Conservation (phyloP, 2,888 invertebrate genomes). For the Lysandra coridon region DNA sequence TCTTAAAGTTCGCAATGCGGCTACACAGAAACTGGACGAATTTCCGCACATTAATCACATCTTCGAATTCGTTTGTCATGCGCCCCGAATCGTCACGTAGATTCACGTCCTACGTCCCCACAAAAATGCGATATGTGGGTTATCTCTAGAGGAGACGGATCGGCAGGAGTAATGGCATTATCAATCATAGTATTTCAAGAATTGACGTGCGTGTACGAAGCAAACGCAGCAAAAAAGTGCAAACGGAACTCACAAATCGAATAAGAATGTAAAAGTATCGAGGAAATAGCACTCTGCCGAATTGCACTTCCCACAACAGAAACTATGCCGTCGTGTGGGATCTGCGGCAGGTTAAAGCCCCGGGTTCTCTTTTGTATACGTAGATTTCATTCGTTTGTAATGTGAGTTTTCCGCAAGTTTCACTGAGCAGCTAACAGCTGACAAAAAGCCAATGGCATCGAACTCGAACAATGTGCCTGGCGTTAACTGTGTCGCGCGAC, state of each 20-base stretch:
- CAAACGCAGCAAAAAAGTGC: background rate
- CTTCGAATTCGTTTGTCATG: background rate
- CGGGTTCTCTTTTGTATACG: background rate
- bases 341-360: background rate
- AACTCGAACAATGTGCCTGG: slow-evolving; percentile 54
- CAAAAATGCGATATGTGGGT: slow-evolving; percentile 8
- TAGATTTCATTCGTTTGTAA: slow-evolving; percentile 36
- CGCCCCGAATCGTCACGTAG: background rate
- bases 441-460: slow-evolving; percentile 60
- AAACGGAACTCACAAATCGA: background rate
- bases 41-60: background rate
- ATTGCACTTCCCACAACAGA: slow-evolving; percentile 5
- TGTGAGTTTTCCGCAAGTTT: slow-evolving; percentile 51
- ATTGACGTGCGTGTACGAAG: slow-evolving; percentile 3
- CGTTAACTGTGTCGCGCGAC: slow-evolving; percentile 52
- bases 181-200: background rate
- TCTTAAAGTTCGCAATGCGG: background rate
- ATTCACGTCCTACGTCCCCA: background rate
- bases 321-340: slow-evolving; percentile 8
- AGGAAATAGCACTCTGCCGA: slow-evolving; percentile 7
- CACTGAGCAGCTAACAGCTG: slow-evolving; percentile 54
- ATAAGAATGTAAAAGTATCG: slow-evolving; percentile 3
- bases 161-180: slow-evolving; percentile 2
- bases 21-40: background rate
- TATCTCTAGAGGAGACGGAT: background rate